phyloP scores from a whole-genome alignment of 2,888 invertebrate species.

The Ophioninae sp. region DNA sequence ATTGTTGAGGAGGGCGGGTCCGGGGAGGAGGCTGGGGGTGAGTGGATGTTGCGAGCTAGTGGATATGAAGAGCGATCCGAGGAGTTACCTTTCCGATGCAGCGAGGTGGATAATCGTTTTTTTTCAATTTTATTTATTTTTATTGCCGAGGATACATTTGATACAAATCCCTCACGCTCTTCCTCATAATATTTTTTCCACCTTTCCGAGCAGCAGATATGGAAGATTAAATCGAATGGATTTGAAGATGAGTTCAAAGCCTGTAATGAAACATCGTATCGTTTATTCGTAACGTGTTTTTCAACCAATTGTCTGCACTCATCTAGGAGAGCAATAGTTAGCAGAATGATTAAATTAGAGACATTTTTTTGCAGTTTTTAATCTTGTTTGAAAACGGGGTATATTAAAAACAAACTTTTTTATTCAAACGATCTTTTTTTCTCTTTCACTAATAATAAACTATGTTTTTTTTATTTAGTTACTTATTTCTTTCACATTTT shows the following conservation, averaged over 20 bases:
- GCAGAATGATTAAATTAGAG: background rate
- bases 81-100: slow-evolving; percentile 34
- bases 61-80: slow-evolving; percentile 23
- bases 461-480: too few relatives aligned
- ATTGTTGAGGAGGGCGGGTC: background rate
- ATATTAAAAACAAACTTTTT: too few relatives aligned
- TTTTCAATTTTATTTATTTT: background rate
- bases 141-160: slow-evolving; percentile 42
- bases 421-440: too few relatives aligned
- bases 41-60: slow-evolving; percentile 8
- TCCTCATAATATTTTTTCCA: background rate
- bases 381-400: too few relatives aligned
- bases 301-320: background rate
- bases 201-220: background rate
- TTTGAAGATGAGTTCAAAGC: background rate
- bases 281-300: background rate
- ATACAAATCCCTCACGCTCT: background rate
- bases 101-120: slow-evolving; percentile 45
- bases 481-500: too few relatives aligned
- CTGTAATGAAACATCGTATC: background rate
- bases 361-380: too few relatives aligned
- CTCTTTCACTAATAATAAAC: too few relatives aligned
- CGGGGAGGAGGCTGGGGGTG: background rate
- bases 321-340: background rate
- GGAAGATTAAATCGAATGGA: background rate